Evolutionary conservation across 2,888 invertebrate species (phyloP), one percentile per base, ranked within the genome.

Genomic region (Tenthredo livida): DNA sequence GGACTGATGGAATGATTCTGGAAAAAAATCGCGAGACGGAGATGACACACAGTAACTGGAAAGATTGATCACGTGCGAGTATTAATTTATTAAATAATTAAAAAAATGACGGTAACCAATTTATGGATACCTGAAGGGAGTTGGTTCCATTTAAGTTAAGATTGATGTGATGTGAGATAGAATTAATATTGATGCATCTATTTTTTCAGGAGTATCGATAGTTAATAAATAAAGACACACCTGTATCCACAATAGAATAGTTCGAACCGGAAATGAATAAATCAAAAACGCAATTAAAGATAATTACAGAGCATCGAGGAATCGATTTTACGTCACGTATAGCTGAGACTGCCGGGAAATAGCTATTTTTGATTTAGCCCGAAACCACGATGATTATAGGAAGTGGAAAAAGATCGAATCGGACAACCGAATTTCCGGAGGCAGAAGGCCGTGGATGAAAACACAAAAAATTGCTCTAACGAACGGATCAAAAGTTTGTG

Each of bases 41-140:
- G 29, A 67, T 17, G 33, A 67, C 33, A 67, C 65, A 29, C 33
- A 6, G 17, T 17, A 67, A 67, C 15, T 33, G 33, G 33, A 33
- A 67, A 33, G 67, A 67, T 67, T 67, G 33, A 67, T 67, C 67
- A 33, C 33, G 67, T 0, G 67, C 6, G 7, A 33, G 12, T 67
- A 67, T 67, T 67, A 17, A 67, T 67, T 61, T 29, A 67, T 67
- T 17, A 67, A 67, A 67, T 33, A 33, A 67, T 67, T 67, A 33
- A n/a, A n/a, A n/a, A n/a, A n/a, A n/a, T n/a, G 33, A 33, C 65
- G 10, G 15, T 33, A 67, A 29, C 15, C 1, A 33, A 67, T 67
- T 67, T 67, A 67, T 67, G 67, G 67, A 33, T 33, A 33, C 33
- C 33, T 6, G 12, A 67, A 33, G 29, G 0, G 15, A 33, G 67